Evolutionary conservation across 1,140 invertebrate species (phyloP).

Genomic region (Drosophila chauvacae): DNA sequence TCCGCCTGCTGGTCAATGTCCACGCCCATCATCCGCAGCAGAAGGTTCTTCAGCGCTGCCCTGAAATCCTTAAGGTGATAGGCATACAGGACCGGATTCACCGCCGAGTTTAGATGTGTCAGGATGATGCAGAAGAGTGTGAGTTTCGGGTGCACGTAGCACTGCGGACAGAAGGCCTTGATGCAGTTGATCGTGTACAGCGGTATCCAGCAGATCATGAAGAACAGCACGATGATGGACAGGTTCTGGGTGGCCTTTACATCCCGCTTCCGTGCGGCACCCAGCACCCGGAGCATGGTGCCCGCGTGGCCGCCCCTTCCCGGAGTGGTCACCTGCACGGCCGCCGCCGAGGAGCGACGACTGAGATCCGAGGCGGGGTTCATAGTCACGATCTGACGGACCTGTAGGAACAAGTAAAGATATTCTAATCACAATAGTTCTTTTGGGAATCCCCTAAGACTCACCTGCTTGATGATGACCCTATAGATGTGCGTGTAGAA

Average conservation of each 20-base stretch:
- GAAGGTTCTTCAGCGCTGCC: slow-evolving; percentile 89
- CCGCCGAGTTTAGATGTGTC: slow-evolving; percentile 94
- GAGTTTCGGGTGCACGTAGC: slow-evolving; percentile 88
- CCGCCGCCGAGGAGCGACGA: slow-evolving; percentile 73
- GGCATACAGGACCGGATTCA: slow-evolving; percentile 94
- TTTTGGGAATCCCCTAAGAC: not conserved
- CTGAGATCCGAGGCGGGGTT: slow-evolving; percentile 80
- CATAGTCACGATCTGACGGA: slow-evolving; percentile 84
- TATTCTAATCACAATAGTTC: too few species aligned
- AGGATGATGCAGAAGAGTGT: slow-evolving; percentile 94
- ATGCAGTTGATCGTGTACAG: slow-evolving; percentile 96
- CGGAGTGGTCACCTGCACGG: slow-evolving; percentile 62
- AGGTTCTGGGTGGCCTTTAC: slow-evolving; percentile 96
- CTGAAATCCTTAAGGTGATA: slow-evolving; percentile 95
- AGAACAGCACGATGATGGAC: slow-evolving; percentile 95
- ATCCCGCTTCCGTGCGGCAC: slow-evolving; percentile 92
- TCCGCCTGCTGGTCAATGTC: slow-evolving; percentile 79
- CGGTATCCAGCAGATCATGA: slow-evolving; percentile 96
- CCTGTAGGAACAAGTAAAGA: slow-evolving; percentile 27
- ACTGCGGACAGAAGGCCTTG: slow-evolving; percentile 90
- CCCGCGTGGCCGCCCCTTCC: slow-evolving; percentile 64
- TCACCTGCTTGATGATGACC: slow-evolving; percentile 94
- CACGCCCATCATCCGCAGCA: slow-evolving; percentile 86
- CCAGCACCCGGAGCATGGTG: slow-evolving; percentile 90
- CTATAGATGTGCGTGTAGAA: slow-evolving; percentile 95